Base-by-base conservation (phyloP, 2,797 vertebrate species). In the Danio tinwini region DNA sequence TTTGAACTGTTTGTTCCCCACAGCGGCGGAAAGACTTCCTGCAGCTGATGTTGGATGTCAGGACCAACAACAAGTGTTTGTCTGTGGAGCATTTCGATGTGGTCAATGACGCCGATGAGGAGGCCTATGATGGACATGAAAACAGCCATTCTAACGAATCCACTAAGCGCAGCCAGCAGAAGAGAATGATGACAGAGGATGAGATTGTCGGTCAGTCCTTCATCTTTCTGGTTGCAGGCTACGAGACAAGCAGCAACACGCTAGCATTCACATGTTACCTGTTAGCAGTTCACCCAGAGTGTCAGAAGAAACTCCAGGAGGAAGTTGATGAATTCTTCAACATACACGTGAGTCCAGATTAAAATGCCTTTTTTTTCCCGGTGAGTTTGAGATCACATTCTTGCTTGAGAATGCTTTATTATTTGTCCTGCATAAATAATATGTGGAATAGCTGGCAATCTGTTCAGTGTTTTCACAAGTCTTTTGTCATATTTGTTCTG, bases 201-300 rank as follows among this genome's bases (percentile, higher is more conserved):
- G 97, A 99, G 90, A 92, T 98, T 0, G 91, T 96, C 83, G 97
- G 96, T 58, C 98, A 99, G 85, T 93, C 96, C 40, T 95, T 96
- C 80, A 83, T 98, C 80, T 98, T 99, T 87, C 93, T 99, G 53
- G 89, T 97, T 0, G 97, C 96, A 0, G 97, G 97, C 7, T 97
- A 97, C 0, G 96, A 99, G 91, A 96, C 96, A 40, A 92, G 94
- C 86, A 96, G 95, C 76, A 98, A 91, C 90, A 93, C 96, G 0
- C 89, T 99, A 61, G 95, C 90, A 45, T 98, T 99, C 29, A 86
- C 92, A 85, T 96, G 95, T 4, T 97, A 98, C 92, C 90, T 98
- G 52, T 90, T 99, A 88, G 96, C 98, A 73, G 88, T 92, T 65
- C 75, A 99, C 84, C 93, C 94, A 0, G 90, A 95, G 6, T 96